Base-by-base conservation (phyloP, 2,888 invertebrate genomes). In the Sarcophaga caerulescens region DNA sequence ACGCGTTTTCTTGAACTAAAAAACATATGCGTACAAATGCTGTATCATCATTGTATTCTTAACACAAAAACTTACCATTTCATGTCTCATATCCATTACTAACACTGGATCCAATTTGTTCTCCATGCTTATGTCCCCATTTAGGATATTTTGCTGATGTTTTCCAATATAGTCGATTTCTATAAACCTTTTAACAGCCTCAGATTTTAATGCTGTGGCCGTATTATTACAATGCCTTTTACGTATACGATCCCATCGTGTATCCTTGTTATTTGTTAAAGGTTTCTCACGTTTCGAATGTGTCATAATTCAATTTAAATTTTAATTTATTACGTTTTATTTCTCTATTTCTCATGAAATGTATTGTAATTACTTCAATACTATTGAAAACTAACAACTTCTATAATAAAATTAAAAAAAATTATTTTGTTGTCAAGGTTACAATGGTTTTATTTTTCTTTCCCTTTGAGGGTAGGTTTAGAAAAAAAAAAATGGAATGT, bases 241-340 rank as follows among this genome's bases (percentile, higher is more conserved):
- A 4, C 92, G 89, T 74, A 93, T 93, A 68, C 93, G 92, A 89
- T 93, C 93, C 93, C 93, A 93, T 69, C 93, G 90, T 19, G 92
- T 91, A 23, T 91, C 91, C 81, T 92, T 93, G 17, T 89, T 90
- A n/a, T 88, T 19, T 23, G 70, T 60, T 4, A 60, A 14, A 11
- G 79, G 69, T 81, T 90, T 91, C 0, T 90, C 89, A 1, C 89
- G 88, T 73, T 85, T 85, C 14, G 83, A 71, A 17, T 85, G 87
- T 65, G 86, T 84, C 86, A 86, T 87, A 19, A 14, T 44, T 52
- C 3, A 4, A 10, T 35, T 35, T 35, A 35, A 35, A 35, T 35
- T 35, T 35, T 10, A 35, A 35, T 35, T 35, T 35, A 35, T 10
- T 35, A 35, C 35, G 35, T 35, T 35, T 14, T 52, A 52, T 17